phyloP scores from a whole-genome alignment of 64 coral and sea anemone genomes.

The Pocillopora verrucosa region DNA sequence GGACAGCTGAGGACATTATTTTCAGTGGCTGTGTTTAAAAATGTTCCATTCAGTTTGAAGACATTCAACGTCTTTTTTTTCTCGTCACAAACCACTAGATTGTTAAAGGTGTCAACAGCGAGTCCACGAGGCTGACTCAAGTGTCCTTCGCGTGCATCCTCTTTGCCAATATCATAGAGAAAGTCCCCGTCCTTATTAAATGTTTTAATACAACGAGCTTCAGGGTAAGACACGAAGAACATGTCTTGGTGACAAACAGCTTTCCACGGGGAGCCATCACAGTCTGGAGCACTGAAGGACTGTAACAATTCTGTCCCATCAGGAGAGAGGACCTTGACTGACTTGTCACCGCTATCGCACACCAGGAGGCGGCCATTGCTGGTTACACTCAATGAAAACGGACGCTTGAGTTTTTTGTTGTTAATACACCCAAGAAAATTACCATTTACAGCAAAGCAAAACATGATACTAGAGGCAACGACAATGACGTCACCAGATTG shows the following conservation, averaged over 20 bases:
- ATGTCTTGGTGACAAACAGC: conserved; percentile 3
- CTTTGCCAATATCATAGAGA: conserved; percentile 8
- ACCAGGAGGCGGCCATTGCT: conserved; percentile 20
- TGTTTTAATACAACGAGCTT: conserved; percentile 13
- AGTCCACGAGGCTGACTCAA: conserved; percentile 23
- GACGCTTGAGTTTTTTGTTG: conserved; percentile 12
- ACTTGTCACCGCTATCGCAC: background rate
- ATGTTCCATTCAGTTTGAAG: conserved; percentile 38
- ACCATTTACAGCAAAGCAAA: conserved; percentile 30
- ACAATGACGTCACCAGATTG: conserved; percentile 22
- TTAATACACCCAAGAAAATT: background rate
- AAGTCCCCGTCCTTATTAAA: conserved; percentile 31
- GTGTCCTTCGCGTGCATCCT: background rate
- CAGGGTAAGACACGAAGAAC: conserved; percentile 45
- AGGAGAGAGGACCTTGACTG: conserved; percentile 28
- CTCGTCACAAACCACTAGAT: conserved; percentile 29
- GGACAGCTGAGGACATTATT: background rate
- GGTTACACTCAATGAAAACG: conserved; percentile 6
- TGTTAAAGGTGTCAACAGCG: conserved; percentile 15
- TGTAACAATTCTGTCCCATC: conserved; percentile 27
- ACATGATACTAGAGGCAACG: conserved; percentile 10
- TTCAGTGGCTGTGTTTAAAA: conserved; percentile 26
- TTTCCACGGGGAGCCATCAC: conserved; percentile 18
- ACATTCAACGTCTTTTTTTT: conserved; percentile 5
- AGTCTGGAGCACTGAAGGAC: conserved; percentile 15